These are phyloP conservation scores for Trididemnum miniatum DNA, from an alignment of 23 tunicate genomes.

Conservation along the genomic window DNA sequence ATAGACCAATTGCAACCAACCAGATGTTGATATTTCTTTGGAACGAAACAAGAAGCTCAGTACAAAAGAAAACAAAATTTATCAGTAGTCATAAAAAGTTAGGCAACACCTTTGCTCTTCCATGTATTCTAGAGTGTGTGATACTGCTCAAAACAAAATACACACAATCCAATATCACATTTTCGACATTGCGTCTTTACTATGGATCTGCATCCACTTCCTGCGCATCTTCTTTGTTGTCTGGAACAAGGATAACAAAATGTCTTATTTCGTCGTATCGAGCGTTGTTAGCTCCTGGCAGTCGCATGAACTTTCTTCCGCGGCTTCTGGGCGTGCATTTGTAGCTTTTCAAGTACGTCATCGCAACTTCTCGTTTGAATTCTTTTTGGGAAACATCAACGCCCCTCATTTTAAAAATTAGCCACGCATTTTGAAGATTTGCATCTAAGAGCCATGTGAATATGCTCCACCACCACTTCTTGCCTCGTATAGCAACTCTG, in stretches of 20 bases:
- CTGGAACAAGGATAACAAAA: background rate
- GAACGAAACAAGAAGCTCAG: no score
- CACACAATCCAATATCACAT: background rate
- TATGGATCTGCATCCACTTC: background rate
- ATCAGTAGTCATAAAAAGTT: no score
- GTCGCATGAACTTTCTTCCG: background rate
- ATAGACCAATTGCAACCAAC: no score
- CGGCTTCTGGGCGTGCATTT: background rate
- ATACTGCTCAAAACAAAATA: background rate
- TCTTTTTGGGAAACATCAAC: background rate
- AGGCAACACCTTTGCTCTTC: no score
- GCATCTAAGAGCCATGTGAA: background rate
- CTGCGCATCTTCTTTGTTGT: background rate
- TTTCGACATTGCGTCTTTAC: background rate
- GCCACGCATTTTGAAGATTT: slow-evolving; percentile 8
- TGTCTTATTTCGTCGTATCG: background rate
- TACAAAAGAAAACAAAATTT: no score
- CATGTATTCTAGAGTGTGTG: background rate
- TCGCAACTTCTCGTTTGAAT: background rate
- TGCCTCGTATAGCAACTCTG: background rate
- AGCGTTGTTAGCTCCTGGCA: background rate
- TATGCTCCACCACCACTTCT: slow-evolving; percentile 5
- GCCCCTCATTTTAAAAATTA: background rate
- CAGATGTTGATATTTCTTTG: no score
- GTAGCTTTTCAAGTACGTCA: background rate